Evolutionary conservation across 1,140 invertebrate genomes (phyloP), one percentile per base, ranked within the genome.

Genomic region (Drosophila pachea): DNA sequence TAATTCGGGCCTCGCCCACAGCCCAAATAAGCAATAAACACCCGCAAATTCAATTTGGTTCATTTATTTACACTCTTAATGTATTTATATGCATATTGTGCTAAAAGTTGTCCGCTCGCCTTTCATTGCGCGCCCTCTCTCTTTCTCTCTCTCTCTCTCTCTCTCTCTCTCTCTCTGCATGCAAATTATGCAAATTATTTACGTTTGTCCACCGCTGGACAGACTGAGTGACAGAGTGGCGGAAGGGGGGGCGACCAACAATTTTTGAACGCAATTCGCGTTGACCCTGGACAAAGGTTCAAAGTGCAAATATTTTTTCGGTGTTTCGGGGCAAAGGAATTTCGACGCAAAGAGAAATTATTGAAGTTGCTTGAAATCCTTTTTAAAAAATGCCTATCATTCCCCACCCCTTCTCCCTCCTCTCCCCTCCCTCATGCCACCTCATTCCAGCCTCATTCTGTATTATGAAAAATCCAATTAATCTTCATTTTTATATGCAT

Each of bases 71-170:
- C 16, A 62, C 58, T 62, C 66, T 65, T 71, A 74, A 77, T 81
- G 68, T 77, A 82, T 81, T 81, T 77, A 77, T 77, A 77, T 75
- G 74, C 47, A 62, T 35, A 70, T 73, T 73, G 60, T 65, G 66
- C 49, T 22, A 78, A 69, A 83, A 43, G 73, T 56, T 78, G 61
- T 66, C 42, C 4, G 47, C 12, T 65, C 11, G 14, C 35, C 59
- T 68, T 40, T 42, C 40, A 7, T 43, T 7, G 40, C n/a, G n/a
- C n/a, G n/a, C n/a, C n/a, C n/a, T n/a, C n/a, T n/a, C n/a, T n/a
- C n/a, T n/a, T n/a, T n/a, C n/a, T n/a, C n/a, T n/a, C n/a, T n/a
- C n/a, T n/a, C n/a, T n/a, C n/a, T n/a, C n/a, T n/a, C n/a, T n/a
- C n/a, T n/a, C n/a, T n/a, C n/a, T n/a, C n/a, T n/a, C 14, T 43